Conservation (phyloP, 2,888 invertebrate species). For the Patella pellucida region DNA sequence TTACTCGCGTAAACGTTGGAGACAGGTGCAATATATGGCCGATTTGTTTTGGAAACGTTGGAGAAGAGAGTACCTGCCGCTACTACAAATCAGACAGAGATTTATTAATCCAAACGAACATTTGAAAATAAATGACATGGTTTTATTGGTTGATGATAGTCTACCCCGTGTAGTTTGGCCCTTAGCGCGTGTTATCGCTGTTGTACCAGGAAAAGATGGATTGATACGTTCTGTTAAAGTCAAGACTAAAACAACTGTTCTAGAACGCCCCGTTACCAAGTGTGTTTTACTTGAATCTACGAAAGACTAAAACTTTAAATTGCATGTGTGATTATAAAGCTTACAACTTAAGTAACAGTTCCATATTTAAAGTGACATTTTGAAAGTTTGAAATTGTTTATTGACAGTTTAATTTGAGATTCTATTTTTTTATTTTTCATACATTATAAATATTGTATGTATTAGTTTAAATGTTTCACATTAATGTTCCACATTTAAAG, state of each 20-base stretch:
- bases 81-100: constrained; percentile 26
- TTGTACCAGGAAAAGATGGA: constrained; percentile 24
- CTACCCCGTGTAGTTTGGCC: constrained; percentile 27
- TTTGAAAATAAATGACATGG: constrained; percentile 27
- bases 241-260: background rate
- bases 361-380: background rate
- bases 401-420: background rate
- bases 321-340: background rate
- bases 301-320: background rate
- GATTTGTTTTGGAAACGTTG: constrained; percentile 31
- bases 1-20: constrained; percentile 22
- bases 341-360: background rate
- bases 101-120: constrained; percentile 18
- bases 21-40: constrained; percentile 25
- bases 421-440: background rate
- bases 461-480: background rate
- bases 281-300: background rate
- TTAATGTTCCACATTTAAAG: constrained; percentile 12
- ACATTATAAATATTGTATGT: background rate
- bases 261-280: background rate
- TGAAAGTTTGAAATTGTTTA: background rate
- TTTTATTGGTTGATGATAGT: constrained; percentile 27
- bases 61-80: constrained; percentile 28
- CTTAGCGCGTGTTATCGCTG: constrained; percentile 21
- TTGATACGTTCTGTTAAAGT: constrained; percentile 27